Conservation (phyloP, 2,797 vertebrate species). For the Siniperca obscura region DNA sequence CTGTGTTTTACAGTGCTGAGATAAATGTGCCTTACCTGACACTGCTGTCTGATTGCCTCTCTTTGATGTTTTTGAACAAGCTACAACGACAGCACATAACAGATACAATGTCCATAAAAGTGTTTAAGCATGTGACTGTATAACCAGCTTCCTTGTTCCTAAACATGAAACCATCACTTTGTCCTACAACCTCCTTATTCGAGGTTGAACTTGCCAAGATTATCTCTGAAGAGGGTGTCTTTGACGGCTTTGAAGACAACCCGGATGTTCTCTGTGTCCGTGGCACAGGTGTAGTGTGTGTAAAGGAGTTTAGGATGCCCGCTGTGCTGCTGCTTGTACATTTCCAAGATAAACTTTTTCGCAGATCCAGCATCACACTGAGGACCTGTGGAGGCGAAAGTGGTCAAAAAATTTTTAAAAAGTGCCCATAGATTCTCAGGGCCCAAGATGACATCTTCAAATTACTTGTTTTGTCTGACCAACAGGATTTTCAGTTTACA, state of each 20-base stretch:
- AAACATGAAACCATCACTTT: neutral
- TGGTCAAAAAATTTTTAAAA: neutral
- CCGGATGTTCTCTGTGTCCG: constrained; percentile 90
- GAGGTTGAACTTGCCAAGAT: constrained; percentile 84
- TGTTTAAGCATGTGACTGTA: constrained; percentile 15
- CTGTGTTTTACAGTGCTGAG: constrained; percentile 10
- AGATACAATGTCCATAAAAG: constrained; percentile 39
- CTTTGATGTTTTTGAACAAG: neutral
- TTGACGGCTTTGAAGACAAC: constrained; percentile 89
- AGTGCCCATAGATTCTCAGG: too few species aligned
- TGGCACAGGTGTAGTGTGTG: constrained; percentile 90
- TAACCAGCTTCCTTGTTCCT: neutral
- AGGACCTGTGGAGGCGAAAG: constrained; percentile 79
- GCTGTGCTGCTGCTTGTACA: constrained; percentile 84
- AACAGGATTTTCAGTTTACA: neutral
- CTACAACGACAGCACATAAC: constrained; percentile 5
- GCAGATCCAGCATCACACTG: constrained; percentile 82
- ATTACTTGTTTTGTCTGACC: too few species aligned
- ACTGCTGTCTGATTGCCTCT: constrained; percentile 11
- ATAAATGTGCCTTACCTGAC: constrained; percentile 32
- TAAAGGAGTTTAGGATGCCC: constrained; percentile 87
- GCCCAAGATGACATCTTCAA: too few species aligned
- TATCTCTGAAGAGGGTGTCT: constrained; percentile 86
- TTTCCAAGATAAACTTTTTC: constrained; percentile 88
- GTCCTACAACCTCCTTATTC: constrained; percentile 48